Evolutionary conservation across 2,797 vertebrate genomes (phyloP).

Genomic region (Avahi laniger): DNA sequence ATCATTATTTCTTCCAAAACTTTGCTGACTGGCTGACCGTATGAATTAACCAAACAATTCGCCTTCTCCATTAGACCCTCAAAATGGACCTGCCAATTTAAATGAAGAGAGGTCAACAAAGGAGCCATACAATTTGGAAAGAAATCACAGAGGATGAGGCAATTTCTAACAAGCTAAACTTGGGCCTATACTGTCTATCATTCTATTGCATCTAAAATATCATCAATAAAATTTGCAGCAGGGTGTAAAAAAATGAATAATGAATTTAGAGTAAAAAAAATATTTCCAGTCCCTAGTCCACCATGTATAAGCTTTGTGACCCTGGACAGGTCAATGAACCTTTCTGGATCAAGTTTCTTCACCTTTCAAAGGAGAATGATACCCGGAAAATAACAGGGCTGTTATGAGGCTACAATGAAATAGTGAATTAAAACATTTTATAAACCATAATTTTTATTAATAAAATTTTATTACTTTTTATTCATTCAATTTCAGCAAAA

Average conservation of each 20-base stretch:
- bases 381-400: not conserved
- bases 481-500: slow-evolving; percentile 18
- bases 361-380: slow-evolving; percentile 1
- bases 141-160: not conserved
- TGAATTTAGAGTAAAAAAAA: slow-evolving; percentile 2
- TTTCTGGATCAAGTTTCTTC: not conserved
- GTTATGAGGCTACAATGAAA: slow-evolving; percentile 25
- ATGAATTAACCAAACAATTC: not conserved
- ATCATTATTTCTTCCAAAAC: not conserved
- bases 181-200: not conserved
- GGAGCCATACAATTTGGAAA: not conserved
- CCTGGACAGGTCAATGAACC: not conserved
- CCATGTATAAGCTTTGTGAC: not conserved
- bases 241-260: not conserved
- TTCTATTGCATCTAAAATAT: not conserved
- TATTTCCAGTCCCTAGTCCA: not conserved
- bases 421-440: not conserved
- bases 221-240: not conserved
- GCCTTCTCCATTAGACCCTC: not conserved
- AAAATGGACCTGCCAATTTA: not conserved
- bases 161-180: not conserved
- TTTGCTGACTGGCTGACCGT: not conserved
- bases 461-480: slow-evolving; percentile 17
- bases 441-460: not conserved
- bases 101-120: not conserved